These are phyloP conservation scores for Equus quagga DNA, from an alignment of 2,113 vertebrate species.

Conservation along the genomic window DNA sequence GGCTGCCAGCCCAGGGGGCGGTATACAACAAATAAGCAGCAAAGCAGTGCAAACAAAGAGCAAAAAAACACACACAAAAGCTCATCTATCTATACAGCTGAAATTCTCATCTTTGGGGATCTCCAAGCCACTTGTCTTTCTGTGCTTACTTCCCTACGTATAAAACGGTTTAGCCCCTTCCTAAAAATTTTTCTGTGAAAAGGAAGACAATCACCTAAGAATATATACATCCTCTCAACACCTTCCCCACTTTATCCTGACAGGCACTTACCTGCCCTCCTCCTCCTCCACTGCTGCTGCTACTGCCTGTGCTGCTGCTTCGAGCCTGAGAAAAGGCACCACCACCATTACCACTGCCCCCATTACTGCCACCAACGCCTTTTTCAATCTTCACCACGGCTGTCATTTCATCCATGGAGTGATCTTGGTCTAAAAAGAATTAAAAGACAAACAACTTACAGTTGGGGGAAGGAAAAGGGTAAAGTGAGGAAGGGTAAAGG, in stretches of 20 bases:
- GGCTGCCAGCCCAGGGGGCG: constrained; percentile 45
- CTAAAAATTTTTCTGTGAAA: not conserved
- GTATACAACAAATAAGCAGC: constrained; percentile 36
- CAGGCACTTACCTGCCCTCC: constrained; percentile 85
- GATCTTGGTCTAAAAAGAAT: constrained; percentile 86
- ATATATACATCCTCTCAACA: not conserved
- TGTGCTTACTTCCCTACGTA: constrained; percentile 1
- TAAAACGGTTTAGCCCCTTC: not conserved
- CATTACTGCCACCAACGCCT: constrained; percentile 85
- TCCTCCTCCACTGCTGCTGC: constrained; percentile 77
- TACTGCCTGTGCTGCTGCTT: constrained; percentile 82
- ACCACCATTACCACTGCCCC: constrained; percentile 81
- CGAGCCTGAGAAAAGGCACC: constrained; percentile 80
- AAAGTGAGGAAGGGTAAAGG: not conserved
- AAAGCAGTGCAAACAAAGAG: constrained; percentile 11
- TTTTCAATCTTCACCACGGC: constrained; percentile 87
- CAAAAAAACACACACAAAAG: constrained; percentile 53
- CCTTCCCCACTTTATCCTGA: not conserved
- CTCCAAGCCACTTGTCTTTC: constrained; percentile 3
- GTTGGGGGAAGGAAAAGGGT: not conserved
- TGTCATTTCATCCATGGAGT: constrained; percentile 87
- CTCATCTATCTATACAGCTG: not conserved
- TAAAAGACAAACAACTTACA: constrained; percentile 60
- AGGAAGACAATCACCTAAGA: not conserved
- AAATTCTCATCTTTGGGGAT: constrained; percentile 10